phyloP scores from a whole-genome alignment of 2,113 vertebrate species.

The Cygnus atratus region DNA sequence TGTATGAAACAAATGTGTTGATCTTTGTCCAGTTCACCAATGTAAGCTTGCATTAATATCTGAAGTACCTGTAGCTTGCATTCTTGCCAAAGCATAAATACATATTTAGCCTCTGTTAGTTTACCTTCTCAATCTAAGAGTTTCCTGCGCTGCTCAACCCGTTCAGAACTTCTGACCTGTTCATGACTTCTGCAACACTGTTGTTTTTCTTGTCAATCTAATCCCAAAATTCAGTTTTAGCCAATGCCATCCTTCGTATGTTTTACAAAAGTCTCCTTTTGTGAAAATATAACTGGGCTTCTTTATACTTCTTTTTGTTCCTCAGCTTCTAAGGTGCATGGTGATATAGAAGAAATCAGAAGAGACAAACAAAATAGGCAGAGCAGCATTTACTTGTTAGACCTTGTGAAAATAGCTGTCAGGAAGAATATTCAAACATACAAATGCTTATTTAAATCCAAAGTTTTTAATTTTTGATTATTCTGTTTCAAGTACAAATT shows the following conservation, averaged over 20 bases:
- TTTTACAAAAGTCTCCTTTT: neutral
- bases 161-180: neutral
- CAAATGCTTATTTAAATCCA: neutral
- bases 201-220: neutral
- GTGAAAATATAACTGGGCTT: neutral
- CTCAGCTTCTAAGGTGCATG: neutral
- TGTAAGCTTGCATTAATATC: neutral
- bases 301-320: neutral
- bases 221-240: neutral
- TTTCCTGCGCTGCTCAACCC: neutral
- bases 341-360: neutral
- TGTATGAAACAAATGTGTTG: neutral
- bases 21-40: neutral
- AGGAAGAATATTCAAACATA: neutral
- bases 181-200: neutral
- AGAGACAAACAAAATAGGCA: neutral
- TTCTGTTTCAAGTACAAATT: constrained; percentile 12
- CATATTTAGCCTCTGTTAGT: neutral
- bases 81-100: neutral
- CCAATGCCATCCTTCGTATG: neutral
- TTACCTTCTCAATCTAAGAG: neutral
- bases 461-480: neutral
- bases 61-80: neutral
- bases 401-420: neutral
- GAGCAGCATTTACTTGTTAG: neutral